Evolutionary conservation across 2,113 vertebrate genomes (phyloP).

Genomic region (Pipa parva): DNA sequence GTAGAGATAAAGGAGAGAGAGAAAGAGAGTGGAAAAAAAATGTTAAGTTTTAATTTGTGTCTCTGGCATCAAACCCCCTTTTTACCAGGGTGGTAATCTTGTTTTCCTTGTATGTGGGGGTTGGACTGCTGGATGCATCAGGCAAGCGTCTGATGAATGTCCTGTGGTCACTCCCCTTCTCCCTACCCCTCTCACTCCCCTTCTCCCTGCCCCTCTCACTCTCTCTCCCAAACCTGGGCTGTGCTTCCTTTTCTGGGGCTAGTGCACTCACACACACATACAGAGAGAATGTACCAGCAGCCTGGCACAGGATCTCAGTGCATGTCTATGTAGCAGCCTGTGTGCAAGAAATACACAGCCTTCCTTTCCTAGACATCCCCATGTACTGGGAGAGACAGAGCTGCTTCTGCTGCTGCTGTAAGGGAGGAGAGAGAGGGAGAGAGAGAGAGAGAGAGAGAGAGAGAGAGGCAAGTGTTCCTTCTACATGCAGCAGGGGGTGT

Average conservation of each 20-base stretch:
- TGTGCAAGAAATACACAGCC: conserved; percentile 12
- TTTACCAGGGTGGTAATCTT: conserved; percentile 38
- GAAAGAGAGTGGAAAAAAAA: conserved; percentile 7
- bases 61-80: conserved; percentile 35
- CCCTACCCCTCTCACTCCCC: conserved; percentile 33
- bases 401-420: not conserved
- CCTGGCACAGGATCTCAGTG: not conserved
- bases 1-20: not conserved
- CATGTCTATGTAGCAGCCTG: too few relatives aligned
- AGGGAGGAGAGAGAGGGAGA: not conserved
- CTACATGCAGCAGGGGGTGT: conserved; percentile 34
- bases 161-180: conserved; percentile 38
- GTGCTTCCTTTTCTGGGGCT: conserved; percentile 24
- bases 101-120: conserved; percentile 42
- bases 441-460: not conserved
- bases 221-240: conserved; percentile 1
- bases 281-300: not conserved
- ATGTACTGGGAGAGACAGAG: conserved; percentile 3
- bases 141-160: conserved; percentile 40
- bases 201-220: conserved; percentile 9
- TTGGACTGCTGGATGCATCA: conserved; percentile 39
- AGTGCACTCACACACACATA: not conserved
- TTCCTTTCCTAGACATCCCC: conserved; percentile 27
- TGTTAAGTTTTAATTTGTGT: conserved; percentile 37
- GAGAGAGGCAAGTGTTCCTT: conserved; percentile 17